Percentiles rank a stretch among this genome's conserved stretches.
These are phyloP conservation scores for Channa striata DNA, from an alignment of 2,797 vertebrate species.

Conservation along the genomic window DNA sequence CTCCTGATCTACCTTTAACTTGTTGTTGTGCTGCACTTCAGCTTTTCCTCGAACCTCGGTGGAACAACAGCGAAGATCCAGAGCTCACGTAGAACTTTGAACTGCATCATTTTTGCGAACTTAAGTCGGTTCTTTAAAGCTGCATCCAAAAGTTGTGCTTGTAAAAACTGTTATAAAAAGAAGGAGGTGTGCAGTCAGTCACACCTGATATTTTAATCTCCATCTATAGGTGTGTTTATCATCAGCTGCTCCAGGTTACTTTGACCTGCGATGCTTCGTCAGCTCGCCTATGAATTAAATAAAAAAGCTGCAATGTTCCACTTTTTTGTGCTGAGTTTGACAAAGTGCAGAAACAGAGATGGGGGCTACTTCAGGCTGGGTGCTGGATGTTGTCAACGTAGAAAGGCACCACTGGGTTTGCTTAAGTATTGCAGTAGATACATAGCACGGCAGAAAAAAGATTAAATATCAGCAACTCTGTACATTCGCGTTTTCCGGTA, in stretches of 20 bases:
- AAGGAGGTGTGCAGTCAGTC: too few relatives aligned
- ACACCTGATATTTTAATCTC: neutral
- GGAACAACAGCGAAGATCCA: neutral
- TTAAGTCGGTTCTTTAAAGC: neutral
- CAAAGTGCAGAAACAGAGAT: constrained; percentile 24
- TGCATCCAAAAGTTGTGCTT: neutral
- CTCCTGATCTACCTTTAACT: neutral
- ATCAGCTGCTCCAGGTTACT: constrained; percentile 38
- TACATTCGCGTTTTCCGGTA: neutral
- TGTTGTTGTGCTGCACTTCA: too few relatives aligned
- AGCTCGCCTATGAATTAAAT: constrained; percentile 37
- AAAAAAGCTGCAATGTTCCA: constrained; percentile 41
- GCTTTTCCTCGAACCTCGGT: too few relatives aligned
- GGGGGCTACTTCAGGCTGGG: constrained; percentile 12
- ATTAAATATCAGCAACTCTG: neutral
- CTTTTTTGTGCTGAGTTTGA: constrained; percentile 49
- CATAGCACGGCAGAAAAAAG: neutral
- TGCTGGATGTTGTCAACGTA: constrained; percentile 10
- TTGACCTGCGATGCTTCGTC: constrained; percentile 43
- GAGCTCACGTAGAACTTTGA: neutral
- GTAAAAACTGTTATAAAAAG: neutral
- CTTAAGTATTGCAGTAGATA: neutral
- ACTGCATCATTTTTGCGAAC: neutral
- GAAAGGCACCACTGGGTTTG: constrained; percentile 11
- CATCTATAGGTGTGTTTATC: constrained; percentile 27